These are phyloP conservation scores for Atopsyche davidsoni DNA, from an alignment of 1,140 invertebrate species.

Conservation along the genomic window DNA sequence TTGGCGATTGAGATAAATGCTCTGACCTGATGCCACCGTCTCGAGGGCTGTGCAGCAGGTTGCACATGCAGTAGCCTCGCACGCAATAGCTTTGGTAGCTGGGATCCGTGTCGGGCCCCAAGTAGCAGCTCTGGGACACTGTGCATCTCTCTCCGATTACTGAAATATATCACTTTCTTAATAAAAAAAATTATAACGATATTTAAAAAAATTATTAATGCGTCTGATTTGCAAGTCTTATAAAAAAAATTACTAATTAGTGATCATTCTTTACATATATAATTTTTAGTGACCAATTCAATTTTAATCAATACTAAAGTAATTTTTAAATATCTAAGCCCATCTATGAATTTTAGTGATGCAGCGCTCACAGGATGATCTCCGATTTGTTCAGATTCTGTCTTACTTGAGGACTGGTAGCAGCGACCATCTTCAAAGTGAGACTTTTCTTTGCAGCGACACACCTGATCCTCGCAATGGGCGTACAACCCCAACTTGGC, in stretches of 20 bases:
- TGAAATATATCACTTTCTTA: constrained; percentile 28
- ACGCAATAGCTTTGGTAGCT: constrained; percentile 42
- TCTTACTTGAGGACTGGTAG: constrained; percentile 41
- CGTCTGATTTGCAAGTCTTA: neutral
- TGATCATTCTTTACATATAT: neutral
- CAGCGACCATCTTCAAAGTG: constrained; percentile 43
- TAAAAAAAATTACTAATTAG: neutral
- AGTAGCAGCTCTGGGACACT: constrained; percentile 42
- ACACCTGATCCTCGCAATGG: constrained; percentile 35
- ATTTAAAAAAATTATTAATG: neutral
- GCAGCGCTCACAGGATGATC: neutral
- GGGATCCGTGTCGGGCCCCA: constrained; percentile 31
- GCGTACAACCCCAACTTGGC: constrained; percentile 42
- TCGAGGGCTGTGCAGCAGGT: constrained; percentile 42
- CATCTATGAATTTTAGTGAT: neutral
- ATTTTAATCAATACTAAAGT: neutral
- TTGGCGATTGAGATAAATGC: neutral
- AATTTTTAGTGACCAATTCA: neutral
- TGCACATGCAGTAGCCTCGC: constrained; percentile 41
- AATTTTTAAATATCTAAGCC: neutral
- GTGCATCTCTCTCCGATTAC: constrained; percentile 43
- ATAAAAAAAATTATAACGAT: neutral
- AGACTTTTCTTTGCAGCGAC: constrained; percentile 38
- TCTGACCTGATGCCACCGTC: constrained; percentile 43
- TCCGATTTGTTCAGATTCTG: neutral